Evolutionary conservation across 2,113 vertebrate species (phyloP).

Genomic region (Salminus brasiliensis): DNA sequence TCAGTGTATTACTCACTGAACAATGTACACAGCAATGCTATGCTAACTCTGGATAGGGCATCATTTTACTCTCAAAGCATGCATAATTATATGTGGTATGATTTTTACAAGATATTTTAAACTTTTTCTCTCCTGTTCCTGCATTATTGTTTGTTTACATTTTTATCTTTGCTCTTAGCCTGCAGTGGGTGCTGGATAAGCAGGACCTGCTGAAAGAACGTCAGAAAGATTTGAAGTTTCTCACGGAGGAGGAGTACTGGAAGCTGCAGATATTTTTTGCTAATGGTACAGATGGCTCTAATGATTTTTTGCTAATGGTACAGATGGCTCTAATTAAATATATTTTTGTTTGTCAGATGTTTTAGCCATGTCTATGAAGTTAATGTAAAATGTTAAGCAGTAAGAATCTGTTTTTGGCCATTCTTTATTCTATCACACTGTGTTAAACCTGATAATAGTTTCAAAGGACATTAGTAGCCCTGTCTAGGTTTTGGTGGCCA

Average conservation of each 20-base stretch:
- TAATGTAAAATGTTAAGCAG: no score
- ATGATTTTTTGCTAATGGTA: no score
- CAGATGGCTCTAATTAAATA: no score
- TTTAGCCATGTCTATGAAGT: no score
- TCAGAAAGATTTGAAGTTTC: conserved; percentile 96
- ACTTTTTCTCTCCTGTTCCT: no score
- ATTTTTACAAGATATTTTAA: no score
- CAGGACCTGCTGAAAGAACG: conserved; percentile 98
- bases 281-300: conserved; percentile 82
- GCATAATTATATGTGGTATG: no score
- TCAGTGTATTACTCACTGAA: no score
- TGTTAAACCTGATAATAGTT: neutral
- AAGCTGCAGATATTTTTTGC: conserved; percentile 99
- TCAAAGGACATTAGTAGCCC: neutral
- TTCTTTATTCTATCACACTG: neutral
- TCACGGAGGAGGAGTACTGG: conserved; percentile 98
- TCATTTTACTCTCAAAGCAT: no score
- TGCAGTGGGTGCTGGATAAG: conserved; percentile 99
- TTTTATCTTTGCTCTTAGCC: conserved; percentile 69
- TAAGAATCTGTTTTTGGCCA: neutral
- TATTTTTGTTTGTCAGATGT: no score
- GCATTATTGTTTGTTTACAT: neutral
- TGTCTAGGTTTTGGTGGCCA: neutral
- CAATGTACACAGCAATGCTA: no score
- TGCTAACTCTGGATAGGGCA: no score